Conservation (phyloP, 2,888 invertebrate genomes). For the Netelia virgata region DNA sequence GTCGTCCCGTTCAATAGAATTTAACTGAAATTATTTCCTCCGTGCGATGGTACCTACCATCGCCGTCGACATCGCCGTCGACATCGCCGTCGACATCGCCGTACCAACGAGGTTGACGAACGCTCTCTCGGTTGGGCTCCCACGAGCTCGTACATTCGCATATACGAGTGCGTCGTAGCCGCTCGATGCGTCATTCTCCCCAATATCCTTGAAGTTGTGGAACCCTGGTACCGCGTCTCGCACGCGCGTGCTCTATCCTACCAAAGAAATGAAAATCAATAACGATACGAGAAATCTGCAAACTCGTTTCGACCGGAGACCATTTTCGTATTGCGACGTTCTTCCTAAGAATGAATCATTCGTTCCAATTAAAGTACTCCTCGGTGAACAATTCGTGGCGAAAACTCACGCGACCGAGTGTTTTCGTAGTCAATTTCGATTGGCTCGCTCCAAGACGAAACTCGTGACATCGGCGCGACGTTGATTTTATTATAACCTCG, state of each 20-base stretch:
- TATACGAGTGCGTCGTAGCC: slow-evolving; percentile 44
- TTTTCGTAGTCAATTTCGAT: too few species aligned
- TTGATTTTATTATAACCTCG: slow-evolving; percentile 69
- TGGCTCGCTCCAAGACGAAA: slow-evolving; percentile 12
- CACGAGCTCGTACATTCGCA: background rate
- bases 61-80: too few species aligned
- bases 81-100: background rate
- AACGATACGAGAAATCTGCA: background rate
- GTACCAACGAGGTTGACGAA: slow-evolving; percentile 60
- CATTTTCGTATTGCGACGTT: too few species aligned
- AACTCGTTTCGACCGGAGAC: too few species aligned
- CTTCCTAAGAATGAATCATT: too few species aligned
- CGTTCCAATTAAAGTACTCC: too few species aligned
- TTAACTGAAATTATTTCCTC: slow-evolving; percentile 51
- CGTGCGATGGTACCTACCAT: background rate
- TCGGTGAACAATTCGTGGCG: too few species aligned
- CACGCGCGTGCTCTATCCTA: background rate
- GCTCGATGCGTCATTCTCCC: slow-evolving; percentile 34
- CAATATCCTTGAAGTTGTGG: slow-evolving; percentile 31
- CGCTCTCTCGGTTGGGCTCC: slow-evolving; percentile 34
- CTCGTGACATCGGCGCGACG: slow-evolving; percentile 59
- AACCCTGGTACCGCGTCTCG: background rate
- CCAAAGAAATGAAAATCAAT: background rate
- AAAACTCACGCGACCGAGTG: too few species aligned
- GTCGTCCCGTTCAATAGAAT: slow-evolving; percentile 54